Evolutionary conservation across 2,113 vertebrate species (phyloP), one percentile per base, ranked within the genome.

Genomic region (Hemiscyllium ocellatum): DNA sequence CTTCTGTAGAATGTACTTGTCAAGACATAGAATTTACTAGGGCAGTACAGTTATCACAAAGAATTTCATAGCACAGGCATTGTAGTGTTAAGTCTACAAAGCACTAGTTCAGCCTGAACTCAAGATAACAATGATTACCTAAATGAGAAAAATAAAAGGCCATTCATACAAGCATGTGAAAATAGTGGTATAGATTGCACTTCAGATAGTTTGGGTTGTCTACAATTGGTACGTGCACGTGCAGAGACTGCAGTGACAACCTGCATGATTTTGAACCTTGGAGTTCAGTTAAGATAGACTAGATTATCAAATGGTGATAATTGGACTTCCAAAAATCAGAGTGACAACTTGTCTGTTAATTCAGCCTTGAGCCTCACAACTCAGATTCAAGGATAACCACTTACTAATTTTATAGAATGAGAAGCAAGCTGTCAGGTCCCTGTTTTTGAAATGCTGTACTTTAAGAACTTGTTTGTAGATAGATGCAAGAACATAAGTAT

Each of bases 1-100:
- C 87, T 90, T 90, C 33, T 90, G 87, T 61, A 90, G 50, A 61
- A 90, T 33, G 87, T 61, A 83, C 80, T 83, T 83, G 80, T 20
- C 37, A 17, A 42, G 37, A 52, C 56, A 61, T 61, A 24, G 52
- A 61, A 90, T 90, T 90, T 90, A 65, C 87, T 61, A 3, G 4
- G n/a, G 56, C 86, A 61, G 78, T 83, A 20, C 80, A 42, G 80
- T 83, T 83, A 22, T 22, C 19, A 20, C 17, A 42, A 1, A 5
- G 37, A 1, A 83, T 37, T 42, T 42, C 37, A 47, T 83, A 83
- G 80, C 37, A 83, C 37, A 22, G 17, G 37, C 37, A 42, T 83
- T 47, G 37, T 83, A 42, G 37, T 47, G 80, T 83, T 37, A 80
- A 80, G 17, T 15, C 78, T 80, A 80, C 78, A 4, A 80, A 42